phyloP scores from a whole-genome alignment of 2,797 vertebrate species.

The Neopelma chrysocephalum region DNA sequence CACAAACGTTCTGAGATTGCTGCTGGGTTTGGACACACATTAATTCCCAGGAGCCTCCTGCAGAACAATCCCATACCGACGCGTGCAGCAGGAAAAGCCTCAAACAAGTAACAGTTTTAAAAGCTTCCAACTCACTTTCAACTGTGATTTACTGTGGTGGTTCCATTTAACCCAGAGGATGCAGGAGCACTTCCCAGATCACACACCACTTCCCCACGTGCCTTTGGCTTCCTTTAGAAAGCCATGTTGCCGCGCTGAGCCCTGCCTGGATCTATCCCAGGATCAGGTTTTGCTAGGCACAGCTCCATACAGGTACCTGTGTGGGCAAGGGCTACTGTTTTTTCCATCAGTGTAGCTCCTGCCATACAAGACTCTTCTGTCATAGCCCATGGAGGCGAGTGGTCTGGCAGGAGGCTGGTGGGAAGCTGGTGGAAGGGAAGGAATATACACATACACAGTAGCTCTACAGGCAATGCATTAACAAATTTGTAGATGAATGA shows the following conservation, averaged over 20 bases:
- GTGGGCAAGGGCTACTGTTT: background rate
- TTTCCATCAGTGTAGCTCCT: background rate
- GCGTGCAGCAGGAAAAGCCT: background rate
- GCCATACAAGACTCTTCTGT: background rate
- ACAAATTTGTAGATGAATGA: background rate
- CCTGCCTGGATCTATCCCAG: background rate
- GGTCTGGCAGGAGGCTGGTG: background rate
- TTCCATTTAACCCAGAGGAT: background rate
- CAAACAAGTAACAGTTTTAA: background rate
- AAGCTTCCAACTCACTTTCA: conserved; percentile 28
- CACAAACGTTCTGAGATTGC: background rate
- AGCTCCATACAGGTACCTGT: background rate
- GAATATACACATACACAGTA: background rate
- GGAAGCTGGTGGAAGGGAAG: background rate
- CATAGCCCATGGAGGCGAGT: accelerated
- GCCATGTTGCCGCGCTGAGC: background rate
- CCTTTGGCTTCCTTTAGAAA: conserved; percentile 11
- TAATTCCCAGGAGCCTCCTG: background rate
- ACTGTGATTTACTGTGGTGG: conserved; percentile 1
- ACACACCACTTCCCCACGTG: background rate
- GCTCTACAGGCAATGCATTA: background rate
- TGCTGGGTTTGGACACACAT: background rate
- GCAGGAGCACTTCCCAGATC: background rate
- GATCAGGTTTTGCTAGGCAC: background rate
- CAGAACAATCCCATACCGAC: background rate